Percentiles rank a stretch among this genome's conserved stretches.
Evolutionary conservation across 1,140 invertebrate species (phyloP).

Genomic region (Bombus vancouverensis): DNA sequence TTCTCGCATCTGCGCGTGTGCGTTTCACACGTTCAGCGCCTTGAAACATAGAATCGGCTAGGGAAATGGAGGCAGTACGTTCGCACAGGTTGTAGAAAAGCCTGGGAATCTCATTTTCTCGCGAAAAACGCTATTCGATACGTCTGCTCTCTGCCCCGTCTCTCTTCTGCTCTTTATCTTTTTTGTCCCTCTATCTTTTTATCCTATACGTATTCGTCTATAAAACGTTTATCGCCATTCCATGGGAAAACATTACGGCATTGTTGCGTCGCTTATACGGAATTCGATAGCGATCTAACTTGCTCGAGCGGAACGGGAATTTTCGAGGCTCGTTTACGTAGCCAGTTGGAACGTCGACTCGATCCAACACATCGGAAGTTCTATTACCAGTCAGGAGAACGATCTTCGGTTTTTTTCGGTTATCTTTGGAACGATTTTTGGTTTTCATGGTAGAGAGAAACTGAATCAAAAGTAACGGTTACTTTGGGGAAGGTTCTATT

Average conservation of each 20-base stretch:
- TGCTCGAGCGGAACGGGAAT: not conserved
- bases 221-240: constrained; percentile 32
- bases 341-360: not conserved
- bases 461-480: too few species aligned
- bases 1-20: not conserved
- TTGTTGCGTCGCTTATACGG: constrained; percentile 9
- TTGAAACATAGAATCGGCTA: constrained; percentile 10
- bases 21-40: not conserved
- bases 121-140: constrained; percentile 22
- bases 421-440: not conserved
- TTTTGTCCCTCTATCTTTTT: not conserved
- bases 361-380: not conserved
- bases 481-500: not conserved
- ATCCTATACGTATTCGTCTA: not conserved
- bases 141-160: not conserved
- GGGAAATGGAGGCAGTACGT: constrained; percentile 22
- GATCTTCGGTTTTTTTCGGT: not conserved
- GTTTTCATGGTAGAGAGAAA: not conserved
- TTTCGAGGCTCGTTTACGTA: not conserved
- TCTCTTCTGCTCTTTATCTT: not conserved
- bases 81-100: not conserved
- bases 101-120: constrained; percentile 36
- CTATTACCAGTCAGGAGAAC: not conserved
- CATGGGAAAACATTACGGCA: constrained; percentile 16
- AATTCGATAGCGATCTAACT: constrained; percentile 9